Evolutionary conservation across 2,888 invertebrate genomes (phyloP), one percentile per base, ranked within the genome.

Genomic region (Amphimallon solstitiale): DNA sequence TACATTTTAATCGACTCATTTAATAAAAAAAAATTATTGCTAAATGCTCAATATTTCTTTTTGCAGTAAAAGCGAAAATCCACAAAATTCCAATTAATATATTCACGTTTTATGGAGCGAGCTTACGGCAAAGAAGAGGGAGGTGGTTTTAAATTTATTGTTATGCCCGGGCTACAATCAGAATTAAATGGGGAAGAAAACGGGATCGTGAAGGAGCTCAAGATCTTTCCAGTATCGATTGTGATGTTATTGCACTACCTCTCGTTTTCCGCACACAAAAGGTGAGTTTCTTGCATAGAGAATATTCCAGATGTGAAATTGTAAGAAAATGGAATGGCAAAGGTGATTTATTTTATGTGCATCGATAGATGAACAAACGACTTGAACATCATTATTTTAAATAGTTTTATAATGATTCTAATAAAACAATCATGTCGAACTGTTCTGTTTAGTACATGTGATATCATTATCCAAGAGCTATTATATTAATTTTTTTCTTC

Each of bases 121-220:
- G n/a, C 56, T 59, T 45, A 45, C 56, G 45, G 14, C 56, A 29
- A 1, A 59, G 45, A 35, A 37, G 37, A 23, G 56, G 34, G 40
- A 40, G 48, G 45, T 38, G 54, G 54, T 64, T 64, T 64, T 17
- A 64, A 64, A 56, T 54, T 48, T 56, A 64, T 46, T 54, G 54
- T 64, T 64, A 64, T 64, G 48, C 46, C 35, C 54, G 37, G 46
- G 46, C 62, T 64, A 68, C 67, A 43, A 63, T 68, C 60, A 54
- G 61, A 63, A 68, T 66, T 65, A 68, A 70, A 66, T 66, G 52
- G 34, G 29, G 56, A 48, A 48, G 52, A 65, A 63, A 64, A 51
- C 62, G 51, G 52, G 48, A 23, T 40, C 59, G 61, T 63, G 66
- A 60, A 63, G 63, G 49, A 63, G 63, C 51, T 51, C 51, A 40